Evolutionary conservation across 2,113 vertebrate species (phyloP).

Genomic region (Rhinoderma darwinii): DNA sequence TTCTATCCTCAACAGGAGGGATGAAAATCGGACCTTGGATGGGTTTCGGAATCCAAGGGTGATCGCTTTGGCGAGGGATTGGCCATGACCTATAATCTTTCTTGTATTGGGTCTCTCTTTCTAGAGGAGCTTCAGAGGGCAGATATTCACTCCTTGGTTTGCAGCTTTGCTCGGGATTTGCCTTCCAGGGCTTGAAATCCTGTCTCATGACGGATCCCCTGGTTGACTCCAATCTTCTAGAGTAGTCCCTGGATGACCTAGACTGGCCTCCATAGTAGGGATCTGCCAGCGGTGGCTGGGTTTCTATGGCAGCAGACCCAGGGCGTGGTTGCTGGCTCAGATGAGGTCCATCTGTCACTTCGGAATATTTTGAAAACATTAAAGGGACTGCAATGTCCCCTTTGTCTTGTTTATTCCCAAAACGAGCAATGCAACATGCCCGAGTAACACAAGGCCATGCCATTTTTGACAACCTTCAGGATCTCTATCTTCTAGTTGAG

Average conservation of each 20-base stretch:
- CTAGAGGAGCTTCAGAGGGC: conserved; percentile 87
- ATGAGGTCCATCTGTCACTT: conserved; percentile 83
- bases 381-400: conserved; percentile 94
- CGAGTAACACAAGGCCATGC: conserved; percentile 97
- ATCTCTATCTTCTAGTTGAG: neutral
- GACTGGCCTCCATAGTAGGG: conserved; percentile 64
- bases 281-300: conserved; percentile 77
- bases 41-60: conserved; percentile 93
- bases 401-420: conserved; percentile 97
- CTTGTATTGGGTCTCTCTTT: conserved; percentile 94
- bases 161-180: conserved; percentile 90
- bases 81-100: conserved; percentile 97
- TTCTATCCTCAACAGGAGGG: conserved; percentile 52
- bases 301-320: conserved; percentile 82
- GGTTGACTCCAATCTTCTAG: conserved; percentile 31
- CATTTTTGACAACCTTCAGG: conserved; percentile 73
- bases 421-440: conserved; percentile 96
- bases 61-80: conserved; percentile 86
- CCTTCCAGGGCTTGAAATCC: conserved; percentile 92
- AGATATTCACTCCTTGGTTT: conserved; percentile 93
- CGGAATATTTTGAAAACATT: conserved; percentile 93
- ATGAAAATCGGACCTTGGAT: conserved; percentile 32
- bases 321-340: conserved; percentile 70
- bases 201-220: conserved; percentile 90
- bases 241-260: conserved; percentile 27